Evolutionary conservation across 2,113 vertebrate species (phyloP).

Genomic region (Thalassarche chlororhynchos): DNA sequence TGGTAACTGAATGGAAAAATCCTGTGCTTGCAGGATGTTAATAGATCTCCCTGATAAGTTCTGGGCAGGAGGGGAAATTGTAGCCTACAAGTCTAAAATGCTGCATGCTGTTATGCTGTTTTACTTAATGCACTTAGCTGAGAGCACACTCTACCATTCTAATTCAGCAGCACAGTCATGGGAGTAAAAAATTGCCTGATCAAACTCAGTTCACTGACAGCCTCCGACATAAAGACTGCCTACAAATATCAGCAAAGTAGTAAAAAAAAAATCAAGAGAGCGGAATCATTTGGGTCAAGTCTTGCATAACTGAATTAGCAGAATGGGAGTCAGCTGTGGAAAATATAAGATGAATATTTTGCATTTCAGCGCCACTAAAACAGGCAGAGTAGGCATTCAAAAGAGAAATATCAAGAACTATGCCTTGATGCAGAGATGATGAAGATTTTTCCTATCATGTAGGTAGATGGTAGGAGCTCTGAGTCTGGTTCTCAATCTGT

Average conservation of each 20-base stretch:
- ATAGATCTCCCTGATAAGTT: constrained; percentile 16
- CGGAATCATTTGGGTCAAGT: background rate
- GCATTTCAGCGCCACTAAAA: rapidly evolving
- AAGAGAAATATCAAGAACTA: background rate
- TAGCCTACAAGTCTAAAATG: constrained; percentile 1
- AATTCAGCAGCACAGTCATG: background rate
- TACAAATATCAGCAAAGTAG: background rate
- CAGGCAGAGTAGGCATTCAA: background rate
- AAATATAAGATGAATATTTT: background rate
- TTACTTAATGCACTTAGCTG: constrained; percentile 15
- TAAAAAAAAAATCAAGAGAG: background rate
- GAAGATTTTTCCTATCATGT: background rate
- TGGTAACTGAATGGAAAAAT: constrained; percentile 2
- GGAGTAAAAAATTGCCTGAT: background rate
- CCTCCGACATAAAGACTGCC: background rate
- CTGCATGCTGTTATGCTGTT: constrained; percentile 20
- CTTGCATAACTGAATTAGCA: background rate
- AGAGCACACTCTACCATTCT: background rate
- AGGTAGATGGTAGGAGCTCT: background rate
- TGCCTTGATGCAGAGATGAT: background rate
- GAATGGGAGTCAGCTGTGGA: background rate
- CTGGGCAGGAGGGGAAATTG: background rate
- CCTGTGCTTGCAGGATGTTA: background rate
- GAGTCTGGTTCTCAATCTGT: constrained; percentile 13
- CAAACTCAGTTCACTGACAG: background rate